phyloP scores from a whole-genome alignment of 2,888 invertebrate genomes.

The Cynaeus angustus region DNA sequence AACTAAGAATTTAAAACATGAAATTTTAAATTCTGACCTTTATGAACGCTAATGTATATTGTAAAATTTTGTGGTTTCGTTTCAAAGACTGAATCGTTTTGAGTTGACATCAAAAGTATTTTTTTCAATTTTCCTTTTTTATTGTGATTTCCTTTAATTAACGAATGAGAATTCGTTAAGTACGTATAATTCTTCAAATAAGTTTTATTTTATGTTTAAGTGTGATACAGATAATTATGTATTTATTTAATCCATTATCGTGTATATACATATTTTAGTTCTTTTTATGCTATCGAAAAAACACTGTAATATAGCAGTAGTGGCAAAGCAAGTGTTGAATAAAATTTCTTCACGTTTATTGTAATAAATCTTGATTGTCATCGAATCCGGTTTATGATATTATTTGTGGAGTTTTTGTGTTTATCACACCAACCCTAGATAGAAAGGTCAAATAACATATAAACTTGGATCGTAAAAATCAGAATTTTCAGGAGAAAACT shows the following conservation, averaged over 20 bases:
- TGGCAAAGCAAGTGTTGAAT: slow-evolving; percentile 38
- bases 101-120: slow-evolving; percentile 10
- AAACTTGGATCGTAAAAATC: slow-evolving; percentile 11
- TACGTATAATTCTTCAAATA: slow-evolving; percentile 12
- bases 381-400: slow-evolving; percentile 25
- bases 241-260: slow-evolving; percentile 34
- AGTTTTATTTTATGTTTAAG: slow-evolving; percentile 30
- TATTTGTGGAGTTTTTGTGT: slow-evolving; percentile 2
- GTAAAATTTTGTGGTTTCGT: slow-evolving; percentile 7
- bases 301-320: slow-evolving; percentile 42
- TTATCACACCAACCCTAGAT: slow-evolving; percentile 15
- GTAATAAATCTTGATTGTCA: slow-evolving; percentile 38
- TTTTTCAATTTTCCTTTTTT: slow-evolving; percentile 13
- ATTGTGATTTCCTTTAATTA: slow-evolving; percentile 35
- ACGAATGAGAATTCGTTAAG: too few species aligned
- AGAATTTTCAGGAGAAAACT: slow-evolving; percentile 37
- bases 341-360: slow-evolving; percentile 45
- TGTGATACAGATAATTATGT: slow-evolving; percentile 34
- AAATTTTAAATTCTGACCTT: too few species aligned
- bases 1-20: too few species aligned
- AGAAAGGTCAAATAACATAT: slow-evolving; percentile 12
- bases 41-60: neutral
- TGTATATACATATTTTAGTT: slow-evolving; percentile 27
- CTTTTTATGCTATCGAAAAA: slow-evolving; percentile 20
- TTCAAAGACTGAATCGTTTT: slow-evolving; percentile 29